phyloP scores from a whole-genome alignment of 2,888 invertebrate species.

The Caenorhabditis panamensis region DNA sequence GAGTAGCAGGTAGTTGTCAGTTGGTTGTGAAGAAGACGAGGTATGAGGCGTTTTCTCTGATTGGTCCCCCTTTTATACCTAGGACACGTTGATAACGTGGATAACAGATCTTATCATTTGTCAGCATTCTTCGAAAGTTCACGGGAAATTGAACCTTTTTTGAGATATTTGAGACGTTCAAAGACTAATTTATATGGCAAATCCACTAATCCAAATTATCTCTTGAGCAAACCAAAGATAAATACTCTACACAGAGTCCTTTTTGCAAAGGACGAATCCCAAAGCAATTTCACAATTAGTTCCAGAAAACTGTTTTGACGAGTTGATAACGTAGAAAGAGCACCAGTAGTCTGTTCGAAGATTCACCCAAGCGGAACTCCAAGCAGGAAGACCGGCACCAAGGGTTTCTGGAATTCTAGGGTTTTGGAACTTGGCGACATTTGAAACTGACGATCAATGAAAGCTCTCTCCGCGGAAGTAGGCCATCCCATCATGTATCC shows the following conservation, averaged over 20 bases:
- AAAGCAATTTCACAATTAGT: slow-evolving; percentile 1
- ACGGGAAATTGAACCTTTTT: too few species aligned
- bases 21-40: too few species aligned
- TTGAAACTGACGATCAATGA: slow-evolving; percentile 3
- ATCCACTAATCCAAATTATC: too few species aligned
- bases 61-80: too few species aligned
- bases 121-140: too few species aligned
- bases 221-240: not conserved
- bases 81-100: too few species aligned
- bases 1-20: too few species aligned
- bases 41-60: too few species aligned
- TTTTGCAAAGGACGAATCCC: slow-evolving; percentile 15
- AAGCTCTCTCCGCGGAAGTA: not conserved
- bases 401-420: not conserved
- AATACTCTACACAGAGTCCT: not conserved
- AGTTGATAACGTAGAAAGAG: slow-evolving; percentile 26
- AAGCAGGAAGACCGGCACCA: not conserved
- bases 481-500: slow-evolving; percentile 24
- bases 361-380: slow-evolving; percentile 18
- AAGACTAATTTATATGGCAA: too few species aligned
- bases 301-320: slow-evolving; percentile 16
- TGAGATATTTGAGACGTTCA: too few species aligned
- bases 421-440: not conserved
- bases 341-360: slow-evolving; percentile 11
- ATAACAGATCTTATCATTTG: too few species aligned